Evolutionary conservation across 2,888 invertebrate species (phyloP).

Genomic region (Apoda limacodes): DNA sequence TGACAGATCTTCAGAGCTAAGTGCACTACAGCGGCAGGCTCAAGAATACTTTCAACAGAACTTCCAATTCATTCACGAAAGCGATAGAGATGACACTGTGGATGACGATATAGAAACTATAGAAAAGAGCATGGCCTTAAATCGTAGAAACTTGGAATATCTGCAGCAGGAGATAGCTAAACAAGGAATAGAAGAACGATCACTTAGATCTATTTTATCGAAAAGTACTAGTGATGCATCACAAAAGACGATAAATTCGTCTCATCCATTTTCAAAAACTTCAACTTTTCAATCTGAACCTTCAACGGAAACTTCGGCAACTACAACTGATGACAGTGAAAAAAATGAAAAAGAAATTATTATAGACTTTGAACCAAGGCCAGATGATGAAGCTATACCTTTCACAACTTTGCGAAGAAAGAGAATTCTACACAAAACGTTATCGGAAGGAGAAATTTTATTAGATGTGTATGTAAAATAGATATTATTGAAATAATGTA

Average conservation of each 20-base stretch:
- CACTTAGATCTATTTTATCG: conserved; percentile 49
- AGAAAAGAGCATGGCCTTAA: conserved; percentile 65
- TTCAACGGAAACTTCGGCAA: conserved; percentile 62
- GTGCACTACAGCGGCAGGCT: conserved; percentile 47
- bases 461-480: conserved; percentile 60
- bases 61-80: conserved; percentile 65
- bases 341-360: conserved; percentile 84
- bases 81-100: conserved; percentile 63
- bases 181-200: conserved; percentile 50
- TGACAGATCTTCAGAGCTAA: conserved; percentile 56
- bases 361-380: conserved; percentile 86
- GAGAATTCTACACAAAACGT: conserved; percentile 76
- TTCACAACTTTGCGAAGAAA: conserved; percentile 65
- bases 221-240: conserved; percentile 59
- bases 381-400: conserved; percentile 74
- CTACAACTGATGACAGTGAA: conserved; percentile 66
- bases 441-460: conserved; percentile 85
- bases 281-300: conserved; percentile 66
- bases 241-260: conserved; percentile 50
- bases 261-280: conserved; percentile 57
- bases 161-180: conserved; percentile 66
- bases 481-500: conserved; percentile 1
- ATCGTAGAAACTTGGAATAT: conserved; percentile 60
- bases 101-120: conserved; percentile 64
- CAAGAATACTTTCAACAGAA: conserved; percentile 67